Evolutionary conservation across 2,113 vertebrate species (phyloP).

Genomic region (Dromaius novaehollandiae): DNA sequence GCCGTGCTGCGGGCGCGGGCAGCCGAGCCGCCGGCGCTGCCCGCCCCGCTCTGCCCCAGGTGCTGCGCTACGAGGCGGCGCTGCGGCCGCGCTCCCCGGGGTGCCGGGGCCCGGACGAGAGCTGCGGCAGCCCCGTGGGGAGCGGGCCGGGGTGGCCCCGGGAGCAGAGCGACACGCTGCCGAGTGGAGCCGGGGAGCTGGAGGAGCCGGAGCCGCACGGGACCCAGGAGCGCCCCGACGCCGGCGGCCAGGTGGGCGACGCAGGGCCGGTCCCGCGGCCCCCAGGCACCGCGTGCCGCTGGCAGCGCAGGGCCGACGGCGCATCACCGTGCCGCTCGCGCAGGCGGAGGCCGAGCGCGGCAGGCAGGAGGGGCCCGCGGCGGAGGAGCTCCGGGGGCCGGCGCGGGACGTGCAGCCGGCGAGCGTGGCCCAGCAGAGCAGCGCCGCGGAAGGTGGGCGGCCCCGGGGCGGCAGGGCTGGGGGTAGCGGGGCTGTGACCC

Average conservation of each 20-base stretch:
- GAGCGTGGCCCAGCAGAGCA: conserved; percentile 51
- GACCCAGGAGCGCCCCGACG: neutral
- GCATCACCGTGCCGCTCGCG: too few relatives aligned
- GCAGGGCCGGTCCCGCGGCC: neutral
- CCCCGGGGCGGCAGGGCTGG: too few relatives aligned
- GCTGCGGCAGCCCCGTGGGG: neutral
- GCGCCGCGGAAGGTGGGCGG: conserved; percentile 47
- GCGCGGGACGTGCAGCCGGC: conserved; percentile 70
- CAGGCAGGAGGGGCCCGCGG: conserved; percentile 64
- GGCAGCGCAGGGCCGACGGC: neutral
- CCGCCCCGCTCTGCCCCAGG: conserved; percentile 27
- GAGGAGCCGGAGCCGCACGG: conserved; percentile 59
- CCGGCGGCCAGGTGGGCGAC: neutral
- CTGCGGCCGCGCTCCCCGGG: conserved; percentile 22
- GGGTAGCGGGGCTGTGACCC: too few relatives aligned
- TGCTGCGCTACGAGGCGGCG: conserved; percentile 66
- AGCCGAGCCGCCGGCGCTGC: neutral
- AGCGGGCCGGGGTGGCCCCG: conserved; percentile 72
- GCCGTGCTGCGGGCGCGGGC: too few relatives aligned
- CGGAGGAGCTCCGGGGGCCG: conserved; percentile 60
- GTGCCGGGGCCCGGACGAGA: too few relatives aligned
- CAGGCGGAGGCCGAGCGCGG: conserved; percentile 63
- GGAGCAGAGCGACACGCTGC: conserved; percentile 77
- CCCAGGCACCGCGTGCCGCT: neutral
- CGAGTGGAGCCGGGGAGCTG: conserved; percentile 65